Evolutionary conservation across 2,888 invertebrate species (phyloP).

Genomic region (Parnassius mnemosyne): DNA sequence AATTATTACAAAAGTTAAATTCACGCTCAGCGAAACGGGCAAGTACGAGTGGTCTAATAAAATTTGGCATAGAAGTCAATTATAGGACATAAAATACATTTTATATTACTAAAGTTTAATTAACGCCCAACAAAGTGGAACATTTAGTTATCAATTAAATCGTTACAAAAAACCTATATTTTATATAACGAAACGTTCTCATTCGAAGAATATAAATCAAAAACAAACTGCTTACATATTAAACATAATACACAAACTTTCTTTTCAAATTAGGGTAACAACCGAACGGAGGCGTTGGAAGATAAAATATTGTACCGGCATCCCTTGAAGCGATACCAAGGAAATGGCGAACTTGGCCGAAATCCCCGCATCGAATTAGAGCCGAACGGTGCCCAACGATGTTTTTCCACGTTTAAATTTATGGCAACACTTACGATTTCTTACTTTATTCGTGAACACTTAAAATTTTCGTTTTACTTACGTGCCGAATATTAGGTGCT

Average conservation of each 20-base stretch:
- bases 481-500: conserved; percentile 32
- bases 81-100: no score
- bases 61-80: no score
- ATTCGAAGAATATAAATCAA: not conserved
- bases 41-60: no score
- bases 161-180: no score
- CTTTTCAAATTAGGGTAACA: conserved; percentile 21
- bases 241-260: conserved; percentile 18
- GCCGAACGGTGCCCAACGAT: conserved; percentile 42
- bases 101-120: no score
- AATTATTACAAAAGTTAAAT: no score
- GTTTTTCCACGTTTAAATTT: conserved; percentile 68
- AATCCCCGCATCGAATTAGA: conserved; percentile 47
- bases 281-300: conserved; percentile 14
- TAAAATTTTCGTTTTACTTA: conserved; percentile 54
- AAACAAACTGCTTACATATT: conserved; percentile 5
- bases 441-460: conserved; percentile 58
- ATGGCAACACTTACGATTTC: conserved; percentile 68
- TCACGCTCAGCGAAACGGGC: no score
- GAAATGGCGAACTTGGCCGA: conserved; percentile 19
- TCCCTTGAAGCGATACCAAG: conserved; percentile 18
- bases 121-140: no score
- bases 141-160: no score
- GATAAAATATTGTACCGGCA: conserved; percentile 24
- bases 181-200: no score